Base-by-base conservation (phyloP, 2,888 invertebrate genomes). In the Aelia acuminata region DNA sequence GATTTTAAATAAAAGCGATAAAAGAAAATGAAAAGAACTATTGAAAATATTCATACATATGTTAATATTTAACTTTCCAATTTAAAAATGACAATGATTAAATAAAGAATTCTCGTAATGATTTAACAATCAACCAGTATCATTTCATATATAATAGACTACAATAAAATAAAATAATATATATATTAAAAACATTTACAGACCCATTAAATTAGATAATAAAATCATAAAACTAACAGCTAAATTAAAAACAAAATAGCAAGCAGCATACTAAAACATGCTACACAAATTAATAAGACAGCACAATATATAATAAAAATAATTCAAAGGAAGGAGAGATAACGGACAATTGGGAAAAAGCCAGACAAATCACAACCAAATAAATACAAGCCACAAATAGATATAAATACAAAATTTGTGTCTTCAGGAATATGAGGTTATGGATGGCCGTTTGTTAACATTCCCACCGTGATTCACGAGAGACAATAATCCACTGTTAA, bases 391-490 rank as follows among this genome's bases (percentile, higher is more conserved):
- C 80, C 39, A 80, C 80, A 80, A 47, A 43, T 80, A 80, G 43
- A 80, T 80, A 43, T 39, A 75, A 80, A 80, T 80, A 80, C 43
- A 80, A 80, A 80, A 80, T 80, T 43, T 80, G 80, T 80, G 80
- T 80, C 43, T 80, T 43, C 3, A 39, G 80, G 80, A 80, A 80
- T 43, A 47, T 39, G n/a, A 80, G 43, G 80, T 80, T 80, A 47
- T 80, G 43, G 43, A 13, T 80, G 80, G 80, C 80, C 80, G 43
- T 80, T 80, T 43, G 80, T 80, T 80, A 80, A 80, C 80, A 80
- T 80, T 43, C 80, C 80, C 43, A 39, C 80, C 80, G 43, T 43
- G 43, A 43, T 80, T 5, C n/a, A 80, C 80, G 80, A 80, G 22
- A 80, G 80, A 80, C 80, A 80, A n/a, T 35, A 80, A 80, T 80